Base-by-base conservation (phyloP, 2,113 vertebrate species). In the Nicator chloris region DNA sequence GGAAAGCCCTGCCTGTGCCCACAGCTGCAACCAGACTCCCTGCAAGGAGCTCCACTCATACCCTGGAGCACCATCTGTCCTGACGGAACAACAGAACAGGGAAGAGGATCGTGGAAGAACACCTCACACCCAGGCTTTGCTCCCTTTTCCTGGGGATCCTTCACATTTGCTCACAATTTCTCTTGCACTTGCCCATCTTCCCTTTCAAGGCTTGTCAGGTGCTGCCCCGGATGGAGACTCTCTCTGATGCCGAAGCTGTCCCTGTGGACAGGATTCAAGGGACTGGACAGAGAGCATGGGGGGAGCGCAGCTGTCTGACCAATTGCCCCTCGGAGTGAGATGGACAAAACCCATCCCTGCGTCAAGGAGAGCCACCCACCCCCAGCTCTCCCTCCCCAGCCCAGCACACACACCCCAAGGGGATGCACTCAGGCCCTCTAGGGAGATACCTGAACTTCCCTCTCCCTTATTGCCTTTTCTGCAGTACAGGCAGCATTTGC, bases 261-360 rank as follows among this genome's bases (percentile, higher is more conserved):
- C 54, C 57, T 20, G 15, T 23, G 26, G 68, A 35, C 30, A 35
- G 31, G 49, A 31, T n/a, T 49, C 53, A 23, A 7, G 26, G 59
- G 10, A n/a, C 44, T 28, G 17, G 37, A 37, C 7, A 31, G 65
- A 28, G 45, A 60, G 45, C 22, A 28, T 2, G 4, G 8, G 8
- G 8, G 18, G 21, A 59, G n/a, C 5, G 6, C 39, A 60, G 37
- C n/a, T 42, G 13, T 37, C 26, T 63, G 56, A 49, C 31, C 72
- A 26, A 6, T 15, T 0, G 0, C 24, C 5, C 17, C 35, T 68
- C 12, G 28, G 18, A 57, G 23, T 8, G 9, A 65, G 28, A 30
- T 7, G 31, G 18, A 53, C 39, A 53, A 77, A 88, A 49, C 7
- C 22, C 26, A 37, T 19, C 24, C 7, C 26, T 17, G 27, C 10